Conservation (phyloP, 1,140 invertebrate species). For the Pseudomyrmex concolor region DNA sequence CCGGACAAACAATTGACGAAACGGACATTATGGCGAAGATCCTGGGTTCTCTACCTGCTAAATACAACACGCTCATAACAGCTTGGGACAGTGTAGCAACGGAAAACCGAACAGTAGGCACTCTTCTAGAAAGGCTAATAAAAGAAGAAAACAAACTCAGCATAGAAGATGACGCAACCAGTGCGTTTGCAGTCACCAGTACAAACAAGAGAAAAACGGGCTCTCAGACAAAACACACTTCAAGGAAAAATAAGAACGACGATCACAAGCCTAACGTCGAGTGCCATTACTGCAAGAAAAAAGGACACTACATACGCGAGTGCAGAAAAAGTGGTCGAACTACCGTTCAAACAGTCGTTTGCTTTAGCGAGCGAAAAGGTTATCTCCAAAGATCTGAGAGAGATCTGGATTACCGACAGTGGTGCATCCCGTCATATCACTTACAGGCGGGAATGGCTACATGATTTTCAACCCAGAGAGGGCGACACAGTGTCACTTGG, state of each 20-base stretch:
- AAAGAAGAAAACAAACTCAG: background rate
- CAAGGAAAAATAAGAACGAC: background rate
- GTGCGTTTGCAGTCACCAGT: background rate
- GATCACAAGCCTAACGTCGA: background rate
- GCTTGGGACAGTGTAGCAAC: too few species aligned
- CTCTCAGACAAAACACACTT: background rate
- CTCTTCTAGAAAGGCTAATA: background rate
- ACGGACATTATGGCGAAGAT: too few species aligned
- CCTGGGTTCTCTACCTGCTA: too few species aligned
- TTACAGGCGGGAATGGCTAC: slow-evolving; percentile 43
- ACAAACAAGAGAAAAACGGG: background rate
- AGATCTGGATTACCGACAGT: slow-evolving; percentile 41
- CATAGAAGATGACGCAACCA: background rate
- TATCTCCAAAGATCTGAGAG: background rate
- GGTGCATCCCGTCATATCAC: slow-evolving; percentile 63
- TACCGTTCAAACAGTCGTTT: too few species aligned
- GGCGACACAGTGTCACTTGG: slow-evolving; percentile 62
- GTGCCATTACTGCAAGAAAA: background rate
- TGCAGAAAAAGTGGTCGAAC: background rate
- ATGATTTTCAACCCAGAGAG: slow-evolving; percentile 27
- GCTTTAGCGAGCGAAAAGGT: too few species aligned
- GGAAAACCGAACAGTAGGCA: background rate
- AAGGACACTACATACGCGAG: background rate
- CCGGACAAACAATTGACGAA: background rate
- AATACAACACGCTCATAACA: too few species aligned